Evolutionary conservation across 2,888 invertebrate genomes (phyloP).

Genomic region (Muschampia plurimacula): DNA sequence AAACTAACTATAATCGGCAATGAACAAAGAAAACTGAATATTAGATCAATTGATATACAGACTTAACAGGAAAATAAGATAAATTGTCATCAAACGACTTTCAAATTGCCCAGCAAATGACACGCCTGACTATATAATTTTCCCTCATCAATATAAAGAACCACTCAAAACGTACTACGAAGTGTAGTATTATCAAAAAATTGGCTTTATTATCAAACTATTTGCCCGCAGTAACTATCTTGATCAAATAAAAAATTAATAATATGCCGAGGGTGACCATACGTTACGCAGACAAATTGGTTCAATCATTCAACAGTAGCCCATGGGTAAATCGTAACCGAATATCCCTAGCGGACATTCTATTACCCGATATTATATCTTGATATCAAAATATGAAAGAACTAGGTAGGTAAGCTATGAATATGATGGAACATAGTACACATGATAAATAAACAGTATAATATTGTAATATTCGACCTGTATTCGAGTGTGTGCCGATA

Average conservation of each 20-base stretch:
- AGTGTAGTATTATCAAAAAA: constrained; percentile 78
- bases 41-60: constrained; percentile 18
- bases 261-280: constrained; percentile 67
- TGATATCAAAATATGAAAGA: constrained; percentile 24
- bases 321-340: constrained; percentile 54
- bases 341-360: constrained; percentile 41
- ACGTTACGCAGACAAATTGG: constrained; percentile 72
- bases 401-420: not conserved
- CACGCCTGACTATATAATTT: constrained; percentile 73
- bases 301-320: constrained; percentile 65
- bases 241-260: constrained; percentile 83
- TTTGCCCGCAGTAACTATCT: constrained; percentile 73
- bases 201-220: constrained; percentile 82
- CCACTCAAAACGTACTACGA: constrained; percentile 61
- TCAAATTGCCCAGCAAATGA: constrained; percentile 77
- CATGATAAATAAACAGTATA: too few species aligned
- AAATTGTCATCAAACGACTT: constrained; percentile 76
- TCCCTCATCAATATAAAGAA: constrained; percentile 63
- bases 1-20: constrained; percentile 12
- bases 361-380: constrained; percentile 30
- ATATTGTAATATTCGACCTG: too few species aligned
- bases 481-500: not conserved
- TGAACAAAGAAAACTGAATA: constrained; percentile 18
- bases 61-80: constrained; percentile 69
- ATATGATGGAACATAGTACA: too few species aligned